Evolutionary conservation across 2,113 vertebrate genomes (phyloP), one percentile per base, ranked within the genome.

Genomic region (Rhinopomastus cyanomelas): DNA sequence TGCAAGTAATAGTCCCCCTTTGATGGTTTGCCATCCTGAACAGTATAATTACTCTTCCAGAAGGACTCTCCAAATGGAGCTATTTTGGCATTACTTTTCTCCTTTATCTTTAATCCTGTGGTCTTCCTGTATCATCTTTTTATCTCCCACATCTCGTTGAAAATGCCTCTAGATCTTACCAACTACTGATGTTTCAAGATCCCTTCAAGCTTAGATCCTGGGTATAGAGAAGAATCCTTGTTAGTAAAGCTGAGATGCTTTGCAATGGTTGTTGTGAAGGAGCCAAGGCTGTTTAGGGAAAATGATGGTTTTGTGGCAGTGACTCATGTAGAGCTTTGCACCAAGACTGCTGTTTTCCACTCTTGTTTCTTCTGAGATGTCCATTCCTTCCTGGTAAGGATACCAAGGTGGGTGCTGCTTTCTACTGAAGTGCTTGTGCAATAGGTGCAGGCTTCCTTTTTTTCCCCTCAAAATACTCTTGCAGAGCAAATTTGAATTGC

Each of bases 31-130:
- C 92, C 92, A 95, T 92, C 57, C 71, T 69, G 83, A 90, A 81
- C 23, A 66, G 60, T 62, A 19, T 66, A 92, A 94, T 74, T 91
- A 87, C 49, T 91, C 73, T 90, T 89, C 87, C 68, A 81, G 69
- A 95, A 81, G 51, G 78, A 32, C 87, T 57, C 85, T 91, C 87
- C 85, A 87, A 92, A 89, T 79, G 88, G 69, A 91, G 77, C 66
- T 95, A 91, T 95, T 94, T 95, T 86, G 84, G 90, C 92, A 94
- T 96, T 90, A 79, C 74, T 85, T 87, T 91, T 85, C 81, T 89
- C 49, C 76, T 94, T 91, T 74, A 88, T 77, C 80, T 95, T 94
- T 91, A 81, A 93, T 93, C 88, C 88, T 90, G 90, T 94, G 93
- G 93, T 92, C 95, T 94, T 95, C 88, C 88, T 94, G 71, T 81